Conservation (phyloP, 2,113 vertebrate genomes). For the Falcunculus frontatus region DNA sequence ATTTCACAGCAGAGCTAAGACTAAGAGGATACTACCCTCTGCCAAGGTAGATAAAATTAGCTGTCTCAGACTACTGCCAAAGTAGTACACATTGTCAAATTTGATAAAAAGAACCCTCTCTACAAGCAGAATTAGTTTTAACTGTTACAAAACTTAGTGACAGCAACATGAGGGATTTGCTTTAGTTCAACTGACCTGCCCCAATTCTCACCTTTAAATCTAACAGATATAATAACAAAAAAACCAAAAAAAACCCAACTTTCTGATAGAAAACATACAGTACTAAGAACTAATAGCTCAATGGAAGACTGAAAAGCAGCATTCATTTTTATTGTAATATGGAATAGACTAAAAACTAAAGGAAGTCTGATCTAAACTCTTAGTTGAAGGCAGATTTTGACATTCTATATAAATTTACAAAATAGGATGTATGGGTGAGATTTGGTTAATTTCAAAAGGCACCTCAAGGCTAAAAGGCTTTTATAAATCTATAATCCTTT, state of each 20-base stretch:
- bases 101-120: not conserved
- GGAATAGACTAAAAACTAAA: conserved; percentile 74
- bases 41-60: not conserved
- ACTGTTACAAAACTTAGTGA: not conserved
- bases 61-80: not conserved
- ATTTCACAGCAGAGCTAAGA: not conserved
- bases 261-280: conserved; percentile 68
- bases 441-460: conserved; percentile 94
- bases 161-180: not conserved
- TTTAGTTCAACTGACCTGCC: conserved; percentile 47
- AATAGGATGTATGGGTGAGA: conserved; percentile 75
- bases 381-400: conserved; percentile 75
- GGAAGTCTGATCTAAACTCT: conserved; percentile 71
- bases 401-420: conserved; percentile 82
- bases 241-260: not conserved
- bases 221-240: conserved; percentile 55
- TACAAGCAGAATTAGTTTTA: not conserved
- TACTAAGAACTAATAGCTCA: conserved; percentile 73
- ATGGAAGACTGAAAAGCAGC: conserved; percentile 76
- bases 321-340: conserved; percentile 72
- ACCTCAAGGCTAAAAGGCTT: conserved; percentile 95
- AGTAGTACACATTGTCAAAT: not conserved
- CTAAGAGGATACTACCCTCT: not conserved
- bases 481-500: conserved; percentile 85
- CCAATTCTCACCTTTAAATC: conserved; percentile 48